phyloP scores from a whole-genome alignment of 1,140 invertebrate species.

The Conus ventricosus region DNA sequence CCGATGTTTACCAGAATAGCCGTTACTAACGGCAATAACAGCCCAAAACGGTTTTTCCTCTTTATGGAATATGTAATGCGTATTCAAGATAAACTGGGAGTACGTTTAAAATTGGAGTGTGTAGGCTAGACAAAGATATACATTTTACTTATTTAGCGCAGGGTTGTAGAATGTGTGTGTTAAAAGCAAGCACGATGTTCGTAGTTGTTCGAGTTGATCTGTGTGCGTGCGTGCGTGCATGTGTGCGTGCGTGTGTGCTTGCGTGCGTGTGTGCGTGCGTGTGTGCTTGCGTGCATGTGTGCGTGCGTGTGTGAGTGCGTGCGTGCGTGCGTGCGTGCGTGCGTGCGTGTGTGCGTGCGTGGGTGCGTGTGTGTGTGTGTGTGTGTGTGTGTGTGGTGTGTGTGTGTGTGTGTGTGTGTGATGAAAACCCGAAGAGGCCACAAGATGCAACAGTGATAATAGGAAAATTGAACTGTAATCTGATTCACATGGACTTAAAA shows the following conservation, averaged over 20 bases:
- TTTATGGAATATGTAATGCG: not conserved
- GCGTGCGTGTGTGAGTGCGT: not conserved
- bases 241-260: not conserved
- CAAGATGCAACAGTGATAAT: too few species aligned
- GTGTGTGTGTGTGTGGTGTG: not conserved
- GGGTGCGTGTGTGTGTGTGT: not conserved
- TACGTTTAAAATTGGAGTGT: not conserved
- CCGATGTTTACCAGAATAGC: too few species aligned
- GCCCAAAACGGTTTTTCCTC: too few species aligned
- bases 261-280: not conserved
- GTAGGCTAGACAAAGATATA: too few species aligned
- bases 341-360: not conserved
- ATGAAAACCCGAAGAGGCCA: not conserved
- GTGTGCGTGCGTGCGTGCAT: not conserved
- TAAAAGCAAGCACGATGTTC: too few species aligned
- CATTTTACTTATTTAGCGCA: not conserved
- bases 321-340: not conserved
- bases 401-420: conserved; percentile 3
- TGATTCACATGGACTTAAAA: not conserved
- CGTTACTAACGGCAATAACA: too few species aligned
- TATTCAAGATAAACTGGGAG: not conserved
- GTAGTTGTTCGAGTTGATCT: not conserved
- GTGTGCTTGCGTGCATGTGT: not conserved
- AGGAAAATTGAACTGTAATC: too few species aligned
- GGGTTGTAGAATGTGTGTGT: too few species aligned